Conservation (phyloP, 2,888 invertebrate genomes). For the Odontocolon sp. region DNA sequence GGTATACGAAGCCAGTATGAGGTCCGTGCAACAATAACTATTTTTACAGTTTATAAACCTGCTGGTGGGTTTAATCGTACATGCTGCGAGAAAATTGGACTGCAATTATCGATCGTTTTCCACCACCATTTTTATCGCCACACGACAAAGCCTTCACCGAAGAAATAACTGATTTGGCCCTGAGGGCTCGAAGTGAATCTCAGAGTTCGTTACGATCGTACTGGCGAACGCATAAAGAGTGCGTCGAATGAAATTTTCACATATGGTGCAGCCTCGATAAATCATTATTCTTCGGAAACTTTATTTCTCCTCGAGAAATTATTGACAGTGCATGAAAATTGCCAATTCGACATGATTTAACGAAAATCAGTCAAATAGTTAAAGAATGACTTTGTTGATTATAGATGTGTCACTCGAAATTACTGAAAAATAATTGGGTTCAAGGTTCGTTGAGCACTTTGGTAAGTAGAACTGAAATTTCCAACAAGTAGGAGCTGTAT, state of each 20-base stretch:
- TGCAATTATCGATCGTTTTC: conserved; percentile 36
- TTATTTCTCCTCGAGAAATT: no score
- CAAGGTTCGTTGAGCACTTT: neutral
- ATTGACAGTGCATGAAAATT: no score
- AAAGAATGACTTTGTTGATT: neutral
- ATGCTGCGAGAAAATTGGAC: conserved; percentile 2
- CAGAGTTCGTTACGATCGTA: neutral
- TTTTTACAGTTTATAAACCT: conserved; percentile 42
- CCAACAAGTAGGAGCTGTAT: conserved; percentile 25
- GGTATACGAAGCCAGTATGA: neutral
- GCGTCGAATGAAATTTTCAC: no score
- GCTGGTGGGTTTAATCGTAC: conserved; percentile 12
- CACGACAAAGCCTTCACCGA: neutral
- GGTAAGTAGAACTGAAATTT: conserved; percentile 13
- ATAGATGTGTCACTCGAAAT: neutral
- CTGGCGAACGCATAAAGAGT: no score
- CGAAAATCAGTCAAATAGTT: no score
- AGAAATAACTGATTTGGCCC: neutral
- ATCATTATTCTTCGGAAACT: no score
- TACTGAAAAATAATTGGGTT: no score
- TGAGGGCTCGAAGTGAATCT: neutral
- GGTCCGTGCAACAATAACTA: conserved; percentile 15
- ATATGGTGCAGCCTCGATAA: no score
- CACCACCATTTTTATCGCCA: neutral
- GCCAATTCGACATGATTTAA: no score